Percentiles rank a stretch among this genome's conserved stretches.
Evolutionary conservation across 2,888 invertebrate species (phyloP).

Genomic region (Creontiades dilutus): DNA sequence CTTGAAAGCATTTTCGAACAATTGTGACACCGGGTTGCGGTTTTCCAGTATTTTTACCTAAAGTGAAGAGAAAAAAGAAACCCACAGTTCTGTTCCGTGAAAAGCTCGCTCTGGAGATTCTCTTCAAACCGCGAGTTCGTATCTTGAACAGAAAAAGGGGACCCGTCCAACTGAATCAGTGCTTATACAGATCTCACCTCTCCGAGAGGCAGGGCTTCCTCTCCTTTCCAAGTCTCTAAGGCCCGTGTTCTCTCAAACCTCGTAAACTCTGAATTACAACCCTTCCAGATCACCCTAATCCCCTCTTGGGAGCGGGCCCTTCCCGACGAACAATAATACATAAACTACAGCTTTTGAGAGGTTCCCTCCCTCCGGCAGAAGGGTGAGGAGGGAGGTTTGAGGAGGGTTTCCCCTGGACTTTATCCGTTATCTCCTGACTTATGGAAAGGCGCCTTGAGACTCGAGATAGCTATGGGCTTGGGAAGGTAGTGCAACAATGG

Average conservation of each 20-base stretch:
- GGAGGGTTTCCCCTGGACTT: conserved; percentile 5
- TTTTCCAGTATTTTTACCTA: too few species aligned
- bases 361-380: not conserved
- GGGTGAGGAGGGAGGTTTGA: not conserved
- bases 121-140: too few species aligned
- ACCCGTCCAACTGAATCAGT: too few species aligned
- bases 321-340: conserved; percentile 27
- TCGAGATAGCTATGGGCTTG: not conserved
- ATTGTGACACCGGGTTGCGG: too few species aligned
- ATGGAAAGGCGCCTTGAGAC: conserved; percentile 20
- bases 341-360: conserved; percentile 35
- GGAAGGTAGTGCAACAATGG: not conserved
- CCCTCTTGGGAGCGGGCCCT: not conserved
- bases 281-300: conserved; percentile 22
- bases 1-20: too few species aligned
- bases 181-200: not conserved
- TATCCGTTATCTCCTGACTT: conserved; percentile 7
- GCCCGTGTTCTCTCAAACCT: not conserved
- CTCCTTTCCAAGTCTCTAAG: not conserved
- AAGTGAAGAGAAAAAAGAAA: too few species aligned
- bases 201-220: not conserved
- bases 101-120: too few species aligned
- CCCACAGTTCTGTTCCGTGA: too few species aligned
- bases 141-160: too few species aligned
- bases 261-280: conserved; percentile 21